Evolutionary conservation across 2,888 invertebrate species (phyloP).

Genomic region (Blastobasis lacticolella): DNA sequence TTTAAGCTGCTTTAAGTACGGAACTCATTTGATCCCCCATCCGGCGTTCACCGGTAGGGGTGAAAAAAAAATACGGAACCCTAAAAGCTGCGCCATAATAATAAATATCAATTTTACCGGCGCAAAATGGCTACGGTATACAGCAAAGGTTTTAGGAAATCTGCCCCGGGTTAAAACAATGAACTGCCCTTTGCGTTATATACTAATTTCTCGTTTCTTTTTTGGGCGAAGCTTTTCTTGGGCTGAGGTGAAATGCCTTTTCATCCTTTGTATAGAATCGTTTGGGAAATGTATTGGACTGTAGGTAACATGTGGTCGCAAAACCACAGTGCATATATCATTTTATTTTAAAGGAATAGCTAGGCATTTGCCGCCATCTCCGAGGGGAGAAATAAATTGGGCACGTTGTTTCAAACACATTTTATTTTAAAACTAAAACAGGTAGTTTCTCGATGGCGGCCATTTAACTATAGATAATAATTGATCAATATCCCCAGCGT

Average conservation of each 20-base stretch:
- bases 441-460: too few species aligned
- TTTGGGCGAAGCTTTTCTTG: too few species aligned
- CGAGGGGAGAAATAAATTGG: too few species aligned
- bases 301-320: too few species aligned
- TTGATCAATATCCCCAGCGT: not conserved
- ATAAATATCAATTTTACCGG: conserved; percentile 41
- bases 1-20: conserved; percentile 32
- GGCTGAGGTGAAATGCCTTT: too few species aligned
- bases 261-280: conserved; percentile 8
- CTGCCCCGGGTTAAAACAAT: conserved; percentile 23
- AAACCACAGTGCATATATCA: too few species aligned
- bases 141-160: conserved; percentile 14
- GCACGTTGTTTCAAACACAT: too few species aligned
- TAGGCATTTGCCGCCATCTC: too few species aligned
- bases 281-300: conserved; percentile 15
- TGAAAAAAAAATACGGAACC: conserved; percentile 25
- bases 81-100: conserved; percentile 24
- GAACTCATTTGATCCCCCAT: conserved; percentile 26
- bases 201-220: too few species aligned
- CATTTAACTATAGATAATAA: conserved; percentile 3
- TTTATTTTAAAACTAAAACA: too few species aligned
- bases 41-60: conserved; percentile 13
- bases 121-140: conserved; percentile 22
- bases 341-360: too few species aligned
- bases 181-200: conserved; percentile 15